Conservation (phyloP, 1,140 invertebrate genomes). For the Lepidurus apus region DNA sequence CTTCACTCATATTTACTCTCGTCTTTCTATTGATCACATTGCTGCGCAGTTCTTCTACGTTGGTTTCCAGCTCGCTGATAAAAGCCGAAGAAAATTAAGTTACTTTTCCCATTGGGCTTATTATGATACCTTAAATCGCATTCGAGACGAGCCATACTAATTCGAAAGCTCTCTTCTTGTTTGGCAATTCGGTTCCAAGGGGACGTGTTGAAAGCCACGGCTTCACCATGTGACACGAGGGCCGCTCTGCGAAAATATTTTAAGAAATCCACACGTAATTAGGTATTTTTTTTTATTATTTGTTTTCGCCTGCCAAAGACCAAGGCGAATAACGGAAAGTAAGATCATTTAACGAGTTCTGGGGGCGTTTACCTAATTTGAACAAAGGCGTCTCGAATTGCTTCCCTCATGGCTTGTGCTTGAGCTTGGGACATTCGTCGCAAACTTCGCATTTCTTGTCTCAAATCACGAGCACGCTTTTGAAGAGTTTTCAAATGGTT, state of each 20-base stretch:
- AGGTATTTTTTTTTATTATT: too few relatives aligned
- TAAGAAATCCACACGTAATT: neutral
- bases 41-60: constrained; percentile 86
- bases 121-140: neutral
- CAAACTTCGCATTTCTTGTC: constrained; percentile 79
- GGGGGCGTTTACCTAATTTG: constrained; percentile 57
- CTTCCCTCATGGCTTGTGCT: constrained; percentile 80
- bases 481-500: constrained; percentile 69
- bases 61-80: constrained; percentile 78
- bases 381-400: constrained; percentile 81
- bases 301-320: neutral
- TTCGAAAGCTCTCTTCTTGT: constrained; percentile 15
- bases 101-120: neutral
- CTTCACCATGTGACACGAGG: neutral
- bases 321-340: neutral
- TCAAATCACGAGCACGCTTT: constrained; percentile 82
- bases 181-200: neutral
- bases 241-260: neutral
- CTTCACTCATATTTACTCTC: constrained; percentile 91
- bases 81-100: constrained; percentile 34
- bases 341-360: neutral
- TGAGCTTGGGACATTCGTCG: constrained; percentile 84
- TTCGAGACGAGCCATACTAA: constrained; percentile 7
- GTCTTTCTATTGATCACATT: constrained; percentile 93
- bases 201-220: neutral